phyloP scores from a whole-genome alignment of 2,888 invertebrate species.

The Troides helena region DNA sequence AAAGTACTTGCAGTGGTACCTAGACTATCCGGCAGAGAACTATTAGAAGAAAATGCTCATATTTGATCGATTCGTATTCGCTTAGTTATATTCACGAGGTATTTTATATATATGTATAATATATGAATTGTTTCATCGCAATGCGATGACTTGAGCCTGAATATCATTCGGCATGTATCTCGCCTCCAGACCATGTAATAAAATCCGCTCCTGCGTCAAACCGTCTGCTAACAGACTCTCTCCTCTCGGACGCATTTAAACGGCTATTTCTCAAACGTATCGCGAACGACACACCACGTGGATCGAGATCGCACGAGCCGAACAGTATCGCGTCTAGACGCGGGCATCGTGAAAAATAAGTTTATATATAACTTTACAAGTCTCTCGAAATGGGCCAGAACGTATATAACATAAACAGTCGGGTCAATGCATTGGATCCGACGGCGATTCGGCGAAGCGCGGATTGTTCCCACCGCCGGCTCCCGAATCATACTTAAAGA shows the following conservation, averaged over 20 bases:
- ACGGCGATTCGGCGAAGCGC: slow-evolving; percentile 50
- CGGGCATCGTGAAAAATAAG: slow-evolving; percentile 18
- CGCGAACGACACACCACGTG: slow-evolving; percentile 12
- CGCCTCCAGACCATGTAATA: slow-evolving; percentile 8
- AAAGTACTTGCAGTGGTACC: no score
- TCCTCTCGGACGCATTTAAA: slow-evolving; percentile 2
- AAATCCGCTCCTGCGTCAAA: slow-evolving; percentile 22
- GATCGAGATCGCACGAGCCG: slow-evolving; percentile 7
- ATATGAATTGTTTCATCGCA: no score
- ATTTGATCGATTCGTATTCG: no score
- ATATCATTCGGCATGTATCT: no score
- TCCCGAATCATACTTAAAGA: slow-evolving; percentile 32
- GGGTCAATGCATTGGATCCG: slow-evolving; percentile 59
- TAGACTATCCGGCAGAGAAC: no score
- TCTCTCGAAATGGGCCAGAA: slow-evolving; percentile 43
- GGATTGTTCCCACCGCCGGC: slow-evolving; percentile 39
- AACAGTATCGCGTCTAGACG: slow-evolving; percentile 26
- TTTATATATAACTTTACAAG: slow-evolving; percentile 41
- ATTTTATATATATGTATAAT: no score
- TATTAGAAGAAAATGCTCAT: no score
- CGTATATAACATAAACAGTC: slow-evolving; percentile 56
- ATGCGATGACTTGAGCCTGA: no score
- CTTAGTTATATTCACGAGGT: no score
- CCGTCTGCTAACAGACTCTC: slow-evolving; percentile 15
- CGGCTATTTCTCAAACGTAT: no score